Evolutionary conservation across 1,140 invertebrate genomes (phyloP), one percentile per base, ranked within the genome.

Genomic region (Drosophila teissieri): DNA sequence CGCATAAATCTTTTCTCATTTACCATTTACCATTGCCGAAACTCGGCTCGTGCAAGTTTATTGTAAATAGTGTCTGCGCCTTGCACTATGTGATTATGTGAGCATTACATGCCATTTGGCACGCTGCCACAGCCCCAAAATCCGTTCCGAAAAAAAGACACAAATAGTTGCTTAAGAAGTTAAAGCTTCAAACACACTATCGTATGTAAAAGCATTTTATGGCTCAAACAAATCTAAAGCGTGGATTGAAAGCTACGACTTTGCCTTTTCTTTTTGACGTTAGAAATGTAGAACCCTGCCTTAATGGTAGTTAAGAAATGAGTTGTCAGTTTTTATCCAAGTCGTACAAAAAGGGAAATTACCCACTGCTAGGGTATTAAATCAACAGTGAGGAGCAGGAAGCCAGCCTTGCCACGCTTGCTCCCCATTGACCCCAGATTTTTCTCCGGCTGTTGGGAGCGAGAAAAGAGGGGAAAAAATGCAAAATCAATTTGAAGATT

Each of bases 1-100:
- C 52, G 83, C 83, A 86, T 86, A 86, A 88, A 86, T 86, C 84
- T 88, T 62, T 65, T 64, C 58, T 73, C 84, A 79, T 88, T 86
- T 74, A 86, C 73, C 84, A 79, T 88, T 86, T 74, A 86, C 73
- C 78, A 11, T 78, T 65, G 73, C 74, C 81, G 55, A 82, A 88
- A 64, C 64, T 40, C 75, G 39, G 22, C 45, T 42, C 61, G 64
- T 65, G 51, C 64, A 70, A 40, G 64, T 70, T 70, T 70, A 69
- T 70, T 76, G 73, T 77, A 77, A 77, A 76, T 68, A 77, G 54
- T 69, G 74, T 57, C 62, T 61, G 68, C 45, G 61, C 53, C 54
- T 55, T 52, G 61, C 22, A 48, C 40, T 42, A 22, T 48, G 39
- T 55, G 73, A 82, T 74, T 85, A 74, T 75, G 57, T 82, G 83